phyloP scores from a whole-genome alignment of 1,140 invertebrate genomes.

The Macrocentrus cingulum region DNA sequence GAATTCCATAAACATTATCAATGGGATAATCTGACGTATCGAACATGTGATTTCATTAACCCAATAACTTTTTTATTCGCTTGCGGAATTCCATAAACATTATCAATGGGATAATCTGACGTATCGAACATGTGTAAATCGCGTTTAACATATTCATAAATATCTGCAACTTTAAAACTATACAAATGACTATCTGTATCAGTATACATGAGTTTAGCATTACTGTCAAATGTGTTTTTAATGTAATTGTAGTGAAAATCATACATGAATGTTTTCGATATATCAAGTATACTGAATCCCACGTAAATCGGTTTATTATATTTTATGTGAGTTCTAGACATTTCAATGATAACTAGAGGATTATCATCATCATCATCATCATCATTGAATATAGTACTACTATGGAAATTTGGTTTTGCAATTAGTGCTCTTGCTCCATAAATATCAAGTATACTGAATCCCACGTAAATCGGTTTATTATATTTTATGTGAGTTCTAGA shows the following conservation, averaged over 20 bases:
- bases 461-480: too few species aligned
- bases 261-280: conserved; percentile 39
- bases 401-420: conserved; percentile 47
- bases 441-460: too few species aligned
- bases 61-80: conserved; percentile 17
- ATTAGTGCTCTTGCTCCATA: too few species aligned
- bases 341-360: conserved; percentile 36
- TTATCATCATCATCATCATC: too few species aligned
- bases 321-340: not conserved
- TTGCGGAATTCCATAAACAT: conserved; percentile 25
- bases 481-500: too few species aligned
- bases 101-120: conserved; percentile 30
- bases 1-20: too few species aligned
- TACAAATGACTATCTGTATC: conserved; percentile 53
- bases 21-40: too few species aligned
- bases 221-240: conserved; percentile 28
- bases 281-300: conserved; percentile 1
- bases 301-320: conserved; percentile 13
- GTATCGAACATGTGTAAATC: conserved; percentile 40
- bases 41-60: too few species aligned
- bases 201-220: conserved; percentile 41
- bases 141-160: conserved; percentile 38
- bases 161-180: conserved; percentile 35
- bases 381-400: conserved; percentile 37
- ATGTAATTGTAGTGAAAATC: conserved; percentile 41